Evolutionary conservation across 92 coral and sea anemone genomes (phyloP), one percentile per base, ranked within the genome.

Genomic region (Zoanthus solanderi): DNA sequence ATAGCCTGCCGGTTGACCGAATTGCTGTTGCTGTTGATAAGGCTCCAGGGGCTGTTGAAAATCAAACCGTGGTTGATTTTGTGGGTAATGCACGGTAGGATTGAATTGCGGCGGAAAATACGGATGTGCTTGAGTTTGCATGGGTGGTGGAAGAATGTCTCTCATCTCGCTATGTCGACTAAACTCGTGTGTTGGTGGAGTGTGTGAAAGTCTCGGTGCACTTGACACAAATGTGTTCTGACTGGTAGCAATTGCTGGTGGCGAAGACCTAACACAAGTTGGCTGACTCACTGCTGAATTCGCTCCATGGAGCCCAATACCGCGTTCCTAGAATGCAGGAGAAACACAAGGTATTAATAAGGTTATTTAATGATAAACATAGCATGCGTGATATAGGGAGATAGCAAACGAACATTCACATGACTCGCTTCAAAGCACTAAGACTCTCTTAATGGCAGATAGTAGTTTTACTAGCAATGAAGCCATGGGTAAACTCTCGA

Each of bases 51-150:
- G 93, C 81, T 95, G 99, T 44, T 94, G 89, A 83, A 97, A 95
- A 92, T 97, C 99, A 90, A 97, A 97, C 84, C 99, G 89, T 84
- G 95, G 99, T 66, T 93, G 99, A 76, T 92, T 96, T 72, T 92
- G 96, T 58, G 94, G 95, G 84, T 93, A 96, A 85, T 91, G 94
- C 87, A 93, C 96, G 58, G 94, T 78, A 53, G 99, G 99, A 80
- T 96, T 94, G 86, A 95, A 97, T 89, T 97, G 99, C 17, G 98
- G 92, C 54, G 97, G 94, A 65, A 94, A 97, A 82, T 97, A 97
- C 56, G 95, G 99, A 84, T 94, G 98, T 1, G 98, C 83, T 77
- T 96, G 99, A 45, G 96, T 94, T 87, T 94, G 99, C 95, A 97
- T 96, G 78, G 92, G 98, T 32, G 94, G 91, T 88, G 98, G 88